Evolutionary conservation across 2,797 vertebrate genomes (phyloP).

Genomic region (Cottoperca gobio): DNA sequence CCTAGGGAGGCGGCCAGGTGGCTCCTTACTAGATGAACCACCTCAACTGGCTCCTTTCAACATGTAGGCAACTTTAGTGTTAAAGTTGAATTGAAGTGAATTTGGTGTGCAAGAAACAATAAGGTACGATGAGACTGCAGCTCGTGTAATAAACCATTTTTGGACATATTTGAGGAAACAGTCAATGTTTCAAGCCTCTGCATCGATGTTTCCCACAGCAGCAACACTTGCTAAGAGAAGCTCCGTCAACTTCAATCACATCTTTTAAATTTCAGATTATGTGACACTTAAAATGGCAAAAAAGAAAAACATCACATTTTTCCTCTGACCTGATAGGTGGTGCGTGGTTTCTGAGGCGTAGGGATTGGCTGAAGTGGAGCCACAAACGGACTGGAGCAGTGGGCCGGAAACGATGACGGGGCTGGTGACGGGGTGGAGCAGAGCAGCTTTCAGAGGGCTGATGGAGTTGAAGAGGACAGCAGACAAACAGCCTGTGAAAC

Average conservation of each 20-base stretch:
- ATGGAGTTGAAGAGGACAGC: slow-evolving; percentile 91
- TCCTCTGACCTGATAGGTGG: slow-evolving; percentile 88
- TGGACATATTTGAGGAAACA: neutral
- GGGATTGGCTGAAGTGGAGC: slow-evolving; percentile 82
- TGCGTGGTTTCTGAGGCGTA: slow-evolving; percentile 88
- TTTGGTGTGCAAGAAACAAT: no score
- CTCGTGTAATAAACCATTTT: no score
- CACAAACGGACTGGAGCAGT: slow-evolving; percentile 87
- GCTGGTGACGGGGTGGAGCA: slow-evolving; percentile 83
- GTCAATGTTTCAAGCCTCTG: neutral
- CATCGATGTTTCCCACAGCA: no score
- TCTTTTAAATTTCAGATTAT: no score
- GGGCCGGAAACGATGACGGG: slow-evolving; percentile 85
- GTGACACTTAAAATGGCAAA: neutral
- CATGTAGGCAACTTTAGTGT: no score
- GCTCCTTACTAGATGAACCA: no score
- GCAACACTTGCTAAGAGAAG: no score
- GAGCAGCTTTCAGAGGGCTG: slow-evolving; percentile 91
- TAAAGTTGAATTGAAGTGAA: no score
- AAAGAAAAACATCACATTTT: neutral
- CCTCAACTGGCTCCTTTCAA: no score
- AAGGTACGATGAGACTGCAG: no score
- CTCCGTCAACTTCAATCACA: neutral
- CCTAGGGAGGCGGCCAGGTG: no score
- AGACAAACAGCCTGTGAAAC: slow-evolving; percentile 94